Evolutionary conservation across 2,113 vertebrate genomes (phyloP), one percentile per base, ranked within the genome.

Genomic region (Cariama cristata): DNA sequence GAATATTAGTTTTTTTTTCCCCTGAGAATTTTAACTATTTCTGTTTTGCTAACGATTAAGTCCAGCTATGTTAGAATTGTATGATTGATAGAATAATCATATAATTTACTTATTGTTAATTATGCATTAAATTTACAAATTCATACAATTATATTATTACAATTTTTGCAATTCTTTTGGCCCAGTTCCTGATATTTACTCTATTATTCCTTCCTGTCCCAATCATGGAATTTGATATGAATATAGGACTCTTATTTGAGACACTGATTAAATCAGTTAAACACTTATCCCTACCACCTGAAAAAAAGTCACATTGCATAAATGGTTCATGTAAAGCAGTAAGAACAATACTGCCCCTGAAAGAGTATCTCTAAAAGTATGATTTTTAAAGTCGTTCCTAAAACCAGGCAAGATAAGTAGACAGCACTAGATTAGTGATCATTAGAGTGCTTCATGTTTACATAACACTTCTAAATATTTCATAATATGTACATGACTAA

Each of bases 391-490:
- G 44, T 63, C 1, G 64, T 79, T 94, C 10, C 33, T 68, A 42
- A 87, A 91, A 59, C 32, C 26, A 50, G 5, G 17, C 82, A 80
- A 92, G 52, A 64, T 67, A 79, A 91, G 14, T 59, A 90, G 38
- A 30, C 27, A 79, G 30, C 24, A 40, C 49, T 35, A 81, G 30
- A 62, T 87, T 89, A 82, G 27, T 47, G 91, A 81, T 82, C 44
- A 33, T 75, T 84, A 71, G 19, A 84, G 44, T 59, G 19, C 12
- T 93, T 82, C 58, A 35, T 52, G 85, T 94, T 91, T 93, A 64
- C 53, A 79, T 87, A 81, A 60, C 38, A 68, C 33, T 81, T 87
- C 64, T 81, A 93, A 96, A 88, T 96, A 93, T 90, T 94, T 91
- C 44, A 90, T 79, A 64, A 71, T 66, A 40, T 85, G 90, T 81